Percentiles rank a stretch among this genome's conserved stretches.
Evolutionary conservation across 2,113 vertebrate genomes (phyloP).

Genomic region (Natator depressus): DNA sequence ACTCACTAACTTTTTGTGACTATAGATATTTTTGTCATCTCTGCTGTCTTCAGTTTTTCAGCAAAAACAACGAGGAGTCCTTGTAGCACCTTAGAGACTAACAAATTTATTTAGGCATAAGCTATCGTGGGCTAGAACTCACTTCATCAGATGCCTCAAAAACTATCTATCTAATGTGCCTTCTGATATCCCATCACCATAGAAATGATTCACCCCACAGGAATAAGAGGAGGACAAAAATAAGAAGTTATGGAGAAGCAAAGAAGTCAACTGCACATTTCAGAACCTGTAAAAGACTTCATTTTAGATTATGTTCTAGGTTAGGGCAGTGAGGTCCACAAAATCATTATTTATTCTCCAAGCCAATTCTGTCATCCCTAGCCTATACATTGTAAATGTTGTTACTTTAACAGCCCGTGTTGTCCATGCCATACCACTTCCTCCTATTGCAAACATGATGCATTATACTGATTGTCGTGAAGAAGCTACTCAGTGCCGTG

Average conservation of each 20-base stretch:
- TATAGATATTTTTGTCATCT: not conserved
- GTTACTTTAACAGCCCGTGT: slow-evolving; percentile 1
- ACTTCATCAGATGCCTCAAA: not conserved
- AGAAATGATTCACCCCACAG: not conserved
- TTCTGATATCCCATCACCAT: not conserved
- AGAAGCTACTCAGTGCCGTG: not conserved
- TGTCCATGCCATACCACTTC: not conserved
- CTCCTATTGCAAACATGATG: not conserved
- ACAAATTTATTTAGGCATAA: no score
- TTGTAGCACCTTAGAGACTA: no score
- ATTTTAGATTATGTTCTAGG: not conserved
- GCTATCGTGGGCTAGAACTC: no score
- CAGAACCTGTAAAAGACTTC: not conserved
- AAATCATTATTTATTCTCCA: not conserved
- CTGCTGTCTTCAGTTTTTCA: not conserved
- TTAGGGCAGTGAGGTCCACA: slow-evolving; percentile 31
- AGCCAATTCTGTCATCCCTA: slow-evolving; percentile 9
- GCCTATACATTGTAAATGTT: slow-evolving; percentile 21
- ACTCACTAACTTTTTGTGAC: not conserved
- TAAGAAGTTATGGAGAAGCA: not conserved
- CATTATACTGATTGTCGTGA: not conserved
- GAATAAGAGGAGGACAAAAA: not conserved
- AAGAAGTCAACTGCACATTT: slow-evolving; percentile 33
- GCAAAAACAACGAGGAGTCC: no score
- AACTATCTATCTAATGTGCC: not conserved